A percentile compares a stretch with the other conserved stretches of the same genome.
Conservation (phyloP, 2,888 invertebrate genomes). For the Mechanitis mazaeus region DNA sequence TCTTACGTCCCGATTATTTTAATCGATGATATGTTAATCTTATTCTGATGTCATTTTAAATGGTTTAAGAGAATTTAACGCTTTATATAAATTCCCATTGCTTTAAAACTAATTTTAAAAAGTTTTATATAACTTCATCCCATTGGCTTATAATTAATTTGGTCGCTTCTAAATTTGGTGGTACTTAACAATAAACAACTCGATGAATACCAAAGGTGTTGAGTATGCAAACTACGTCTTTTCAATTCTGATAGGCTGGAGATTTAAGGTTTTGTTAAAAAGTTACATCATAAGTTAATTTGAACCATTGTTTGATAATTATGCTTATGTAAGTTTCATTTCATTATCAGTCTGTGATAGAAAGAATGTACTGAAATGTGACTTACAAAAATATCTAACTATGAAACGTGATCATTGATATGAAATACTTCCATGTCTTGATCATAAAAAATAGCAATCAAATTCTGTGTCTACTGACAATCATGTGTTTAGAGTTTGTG, state of each 20-base stretch:
- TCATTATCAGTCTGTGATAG: background rate
- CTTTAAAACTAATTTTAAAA: slow-evolving; percentile 53
- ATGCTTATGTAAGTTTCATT: slow-evolving; percentile 6
- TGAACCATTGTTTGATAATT: background rate
- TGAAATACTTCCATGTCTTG: slow-evolving; percentile 10
- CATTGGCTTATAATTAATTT: slow-evolving; percentile 47
- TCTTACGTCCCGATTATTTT: no score
- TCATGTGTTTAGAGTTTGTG: background rate
- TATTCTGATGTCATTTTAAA: no score
- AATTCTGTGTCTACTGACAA: slow-evolving; percentile 25
- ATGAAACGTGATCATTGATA: slow-evolving; percentile 16
- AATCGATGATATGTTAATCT: no score
- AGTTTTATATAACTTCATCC: slow-evolving; percentile 34
- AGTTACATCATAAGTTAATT: background rate
- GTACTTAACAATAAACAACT: slow-evolving; percentile 32
- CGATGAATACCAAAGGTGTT: slow-evolving; percentile 22
- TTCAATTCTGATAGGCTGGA: slow-evolving; percentile 6
- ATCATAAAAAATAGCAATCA: slow-evolving; percentile 11
- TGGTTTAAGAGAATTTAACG: slow-evolving; percentile 43
- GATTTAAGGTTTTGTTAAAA: background rate
- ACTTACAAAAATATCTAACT: slow-evolving; percentile 8
- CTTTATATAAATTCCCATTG: slow-evolving; percentile 49
- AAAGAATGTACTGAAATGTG: background rate
- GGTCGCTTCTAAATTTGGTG: slow-evolving; percentile 57
- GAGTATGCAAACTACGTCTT: slow-evolving; percentile 10